Conservation (phyloP, 2,888 invertebrate species). For the Lycocerus yunnanus region DNA sequence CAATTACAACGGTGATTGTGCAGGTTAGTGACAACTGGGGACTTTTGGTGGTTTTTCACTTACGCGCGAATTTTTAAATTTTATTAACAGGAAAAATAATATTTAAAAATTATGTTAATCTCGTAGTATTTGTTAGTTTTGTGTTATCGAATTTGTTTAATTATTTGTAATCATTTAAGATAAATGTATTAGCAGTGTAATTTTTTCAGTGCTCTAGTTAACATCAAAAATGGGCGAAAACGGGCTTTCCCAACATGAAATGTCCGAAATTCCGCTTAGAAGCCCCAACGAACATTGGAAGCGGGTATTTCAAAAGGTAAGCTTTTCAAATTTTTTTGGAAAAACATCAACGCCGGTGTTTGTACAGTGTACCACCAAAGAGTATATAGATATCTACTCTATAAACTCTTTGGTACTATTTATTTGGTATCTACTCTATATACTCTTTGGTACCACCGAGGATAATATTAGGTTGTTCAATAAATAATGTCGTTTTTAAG, state of each 20-base stretch:
- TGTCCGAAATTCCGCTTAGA: slow-evolving; percentile 24
- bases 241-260: neutral
- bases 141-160: neutral
- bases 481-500: no score
- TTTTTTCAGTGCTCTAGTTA: neutral
- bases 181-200: neutral
- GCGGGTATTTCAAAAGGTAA: slow-evolving; percentile 60
- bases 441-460: no score
- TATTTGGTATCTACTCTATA: no score
- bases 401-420: no score
- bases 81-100: no score
- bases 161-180: neutral
- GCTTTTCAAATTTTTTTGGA: no score
- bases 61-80: neutral
- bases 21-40: neutral
- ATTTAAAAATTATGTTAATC: neutral
- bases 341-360: no score
- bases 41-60: neutral
- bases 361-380: no score
- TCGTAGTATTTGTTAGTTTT: neutral
- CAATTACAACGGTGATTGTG: neutral
- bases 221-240: neutral
- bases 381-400: no score
- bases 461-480: no score
- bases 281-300: slow-evolving; percentile 58